Conservation (phyloP, 2,797 vertebrate genomes). For the Sebastes steindachneri region DNA sequence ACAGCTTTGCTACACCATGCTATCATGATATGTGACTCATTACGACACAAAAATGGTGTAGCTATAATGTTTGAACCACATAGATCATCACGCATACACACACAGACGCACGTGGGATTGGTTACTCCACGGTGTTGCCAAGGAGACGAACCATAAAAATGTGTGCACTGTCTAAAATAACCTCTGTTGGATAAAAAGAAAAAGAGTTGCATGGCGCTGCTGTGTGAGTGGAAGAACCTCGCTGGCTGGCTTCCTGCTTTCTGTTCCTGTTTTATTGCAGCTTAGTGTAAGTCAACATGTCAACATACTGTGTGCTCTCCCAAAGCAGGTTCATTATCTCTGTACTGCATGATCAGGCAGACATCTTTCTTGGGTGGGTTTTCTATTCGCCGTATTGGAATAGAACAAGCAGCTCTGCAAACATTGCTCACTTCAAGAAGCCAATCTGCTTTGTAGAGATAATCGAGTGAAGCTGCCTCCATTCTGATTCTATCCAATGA, state of each 20-base stretch:
- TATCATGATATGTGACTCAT: slow-evolving; percentile 34
- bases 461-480: slow-evolving; percentile 39
- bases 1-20: slow-evolving; percentile 22
- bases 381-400: slow-evolving; percentile 24
- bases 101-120: slow-evolving; percentile 22
- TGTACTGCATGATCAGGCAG: slow-evolving; percentile 54
- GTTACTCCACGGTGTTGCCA: slow-evolving; percentile 51
- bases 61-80: slow-evolving; percentile 43
- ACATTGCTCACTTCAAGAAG: slow-evolving; percentile 14
- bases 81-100: background rate
- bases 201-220: slow-evolving; percentile 40
- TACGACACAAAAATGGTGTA: slow-evolving; percentile 20
- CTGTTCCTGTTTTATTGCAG: slow-evolving; percentile 54
- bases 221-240: slow-evolving; percentile 50
- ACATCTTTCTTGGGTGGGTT: slow-evolving; percentile 42
- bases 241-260: slow-evolving; percentile 65
- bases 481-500: slow-evolving; percentile 39
- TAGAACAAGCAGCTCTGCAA: slow-evolving; percentile 28
- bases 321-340: slow-evolving; percentile 54
- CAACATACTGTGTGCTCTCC: slow-evolving; percentile 39
- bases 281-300: slow-evolving; percentile 53
- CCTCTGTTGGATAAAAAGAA: background rate
- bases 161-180: slow-evolving; percentile 40
- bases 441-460: slow-evolving; percentile 30
- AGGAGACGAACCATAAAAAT: slow-evolving; percentile 39